phyloP scores from a whole-genome alignment of 1,140 invertebrate species.

The Diprion similis region DNA sequence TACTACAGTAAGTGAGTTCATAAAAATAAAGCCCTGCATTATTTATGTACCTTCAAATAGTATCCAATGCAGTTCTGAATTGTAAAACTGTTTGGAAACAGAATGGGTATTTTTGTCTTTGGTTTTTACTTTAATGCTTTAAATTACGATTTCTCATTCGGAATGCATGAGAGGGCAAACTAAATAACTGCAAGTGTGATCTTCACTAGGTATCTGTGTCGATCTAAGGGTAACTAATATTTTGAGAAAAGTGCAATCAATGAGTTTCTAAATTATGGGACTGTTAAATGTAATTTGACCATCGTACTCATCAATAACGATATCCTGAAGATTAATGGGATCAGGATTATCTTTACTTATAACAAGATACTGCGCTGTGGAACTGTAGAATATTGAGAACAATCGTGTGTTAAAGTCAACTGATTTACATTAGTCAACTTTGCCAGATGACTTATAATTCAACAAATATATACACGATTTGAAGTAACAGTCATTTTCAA shows the following conservation, averaged over 20 bases:
- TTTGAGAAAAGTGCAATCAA: background rate
- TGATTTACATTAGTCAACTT: background rate
- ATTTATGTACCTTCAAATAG: too few relatives aligned
- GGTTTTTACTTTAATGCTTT: background rate
- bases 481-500: too few relatives aligned
- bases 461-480: too few relatives aligned
- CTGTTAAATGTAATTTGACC: background rate
- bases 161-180: too few relatives aligned
- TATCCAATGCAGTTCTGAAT: background rate
- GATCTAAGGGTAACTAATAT: background rate
- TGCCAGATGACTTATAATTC: background rate
- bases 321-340: background rate
- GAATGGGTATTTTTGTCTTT: background rate
- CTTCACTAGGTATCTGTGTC: background rate
- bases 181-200: too few relatives aligned
- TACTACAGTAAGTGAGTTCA: too few relatives aligned
- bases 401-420: background rate
- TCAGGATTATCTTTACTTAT: background rate
- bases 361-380: background rate
- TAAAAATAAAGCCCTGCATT: too few relatives aligned
- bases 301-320: too few relatives aligned
- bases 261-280: slow-evolving; percentile 10
- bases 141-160: background rate
- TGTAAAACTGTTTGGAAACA: background rate
- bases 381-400: background rate